Conservation (phyloP, 1,140 invertebrate species). For the Drosophila malerkotliana region DNA sequence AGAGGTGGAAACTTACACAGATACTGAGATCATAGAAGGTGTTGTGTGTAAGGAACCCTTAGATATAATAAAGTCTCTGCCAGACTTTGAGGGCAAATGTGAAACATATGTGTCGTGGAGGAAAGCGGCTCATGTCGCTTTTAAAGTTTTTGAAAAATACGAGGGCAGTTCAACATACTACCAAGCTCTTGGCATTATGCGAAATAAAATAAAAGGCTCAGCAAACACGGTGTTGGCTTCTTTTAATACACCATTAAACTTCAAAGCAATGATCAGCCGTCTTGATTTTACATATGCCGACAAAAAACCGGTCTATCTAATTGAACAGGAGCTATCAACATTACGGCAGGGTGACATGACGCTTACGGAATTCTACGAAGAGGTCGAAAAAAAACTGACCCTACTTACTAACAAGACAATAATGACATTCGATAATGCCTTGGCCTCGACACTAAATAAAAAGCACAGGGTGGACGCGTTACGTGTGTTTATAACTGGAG, state of each 20-base stretch:
- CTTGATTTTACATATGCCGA: conserved; percentile 23
- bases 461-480: conserved; percentile 16
- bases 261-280: conserved; percentile 13
- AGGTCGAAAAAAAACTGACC: conserved; percentile 45
- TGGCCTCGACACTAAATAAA: conserved; percentile 25
- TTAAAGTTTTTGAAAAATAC: too few relatives aligned
- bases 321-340: conserved; percentile 25
- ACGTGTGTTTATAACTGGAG: conserved; percentile 3
- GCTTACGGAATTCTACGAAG: conserved; percentile 26
- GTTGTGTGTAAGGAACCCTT: too few relatives aligned
- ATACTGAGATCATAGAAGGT: conserved; percentile 4
- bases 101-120: too few relatives aligned
- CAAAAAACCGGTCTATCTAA: conserved; percentile 15
- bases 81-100: conserved; percentile 5
- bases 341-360: conserved; percentile 21
- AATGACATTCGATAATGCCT: conserved; percentile 5
- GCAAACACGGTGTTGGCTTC: conserved; percentile 38
- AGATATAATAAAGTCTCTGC: conserved; percentile 44
- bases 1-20: conserved; percentile 8
- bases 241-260: conserved; percentile 14
- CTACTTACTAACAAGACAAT: conserved; percentile 49
- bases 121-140: too few relatives aligned
- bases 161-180: too few relatives aligned
- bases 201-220: too few relatives aligned
- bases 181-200: too few relatives aligned